These are phyloP conservation scores for Dinothrombium tinctorium DNA, from an alignment of 1,140 invertebrate genomes.

Conservation along the genomic window DNA sequence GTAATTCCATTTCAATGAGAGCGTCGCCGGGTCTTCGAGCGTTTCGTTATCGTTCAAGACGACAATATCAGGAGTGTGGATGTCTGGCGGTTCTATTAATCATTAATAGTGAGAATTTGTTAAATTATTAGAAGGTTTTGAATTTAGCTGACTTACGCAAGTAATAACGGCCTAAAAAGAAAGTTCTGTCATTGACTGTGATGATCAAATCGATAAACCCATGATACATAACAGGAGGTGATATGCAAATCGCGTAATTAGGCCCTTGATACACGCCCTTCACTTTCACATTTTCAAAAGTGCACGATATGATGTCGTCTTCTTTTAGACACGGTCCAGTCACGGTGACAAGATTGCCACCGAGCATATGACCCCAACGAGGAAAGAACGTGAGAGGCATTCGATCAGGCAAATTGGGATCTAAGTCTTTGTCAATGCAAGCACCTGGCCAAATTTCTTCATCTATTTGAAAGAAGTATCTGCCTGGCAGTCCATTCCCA, in stretches of 20 bases:
- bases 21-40: no score
- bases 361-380: slow-evolving; percentile 81
- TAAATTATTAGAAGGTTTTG: no score
- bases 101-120: no score
- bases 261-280: slow-evolving; percentile 18
- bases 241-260: slow-evolving; percentile 65
- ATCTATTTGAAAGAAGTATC: slow-evolving; percentile 81
- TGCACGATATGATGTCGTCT: slow-evolving; percentile 44
- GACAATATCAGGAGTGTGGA: no score
- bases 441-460: slow-evolving; percentile 75
- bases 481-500: slow-evolving; percentile 60
- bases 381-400: slow-evolving; percentile 63
- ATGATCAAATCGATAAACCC: slow-evolving; percentile 72
- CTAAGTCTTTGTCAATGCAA: slow-evolving; percentile 30
- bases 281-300: slow-evolving; percentile 22
- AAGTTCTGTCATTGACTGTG: slow-evolving; percentile 44
- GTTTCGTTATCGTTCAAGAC: no score
- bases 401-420: slow-evolving; percentile 16
- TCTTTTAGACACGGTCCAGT: slow-evolving; percentile 69
- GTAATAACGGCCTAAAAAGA: slow-evolving; percentile 77
- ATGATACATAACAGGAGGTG: slow-evolving; percentile 63
- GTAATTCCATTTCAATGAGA: no score
- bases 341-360: slow-evolving; percentile 77
- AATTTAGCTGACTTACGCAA: slow-evolving; percentile 64
- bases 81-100: no score